These are phyloP conservation scores for Xylota segnis DNA, from an alignment of 2,888 invertebrate species.

Conservation along the genomic window DNA sequence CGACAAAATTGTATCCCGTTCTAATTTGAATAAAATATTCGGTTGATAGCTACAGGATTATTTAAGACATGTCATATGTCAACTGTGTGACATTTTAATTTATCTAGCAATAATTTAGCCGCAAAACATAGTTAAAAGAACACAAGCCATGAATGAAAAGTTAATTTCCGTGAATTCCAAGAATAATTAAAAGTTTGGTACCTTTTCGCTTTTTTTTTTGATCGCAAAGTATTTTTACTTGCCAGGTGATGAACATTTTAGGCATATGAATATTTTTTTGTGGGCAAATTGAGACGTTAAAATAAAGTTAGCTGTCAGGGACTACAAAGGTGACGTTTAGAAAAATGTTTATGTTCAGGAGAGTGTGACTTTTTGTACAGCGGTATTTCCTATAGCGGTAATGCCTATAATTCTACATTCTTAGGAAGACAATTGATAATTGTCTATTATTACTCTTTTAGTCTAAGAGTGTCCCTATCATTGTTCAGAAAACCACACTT, in stretches of 20 bases:
- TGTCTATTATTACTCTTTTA: too few relatives aligned
- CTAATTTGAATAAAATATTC: slow-evolving; percentile 41
- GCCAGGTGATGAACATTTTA: neutral
- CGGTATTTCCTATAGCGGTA: too few relatives aligned
- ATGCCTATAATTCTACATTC: too few relatives aligned
- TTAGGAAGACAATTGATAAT: too few relatives aligned
- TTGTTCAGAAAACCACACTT: too few relatives aligned
- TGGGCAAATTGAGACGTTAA: neutral
- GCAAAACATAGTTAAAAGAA: slow-evolving; percentile 12
- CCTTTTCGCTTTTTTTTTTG: neutral
- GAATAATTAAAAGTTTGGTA: neutral
- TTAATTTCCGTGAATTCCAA: neutral
- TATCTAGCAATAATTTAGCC: slow-evolving; percentile 46
- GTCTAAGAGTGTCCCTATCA: too few relatives aligned
- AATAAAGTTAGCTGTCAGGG: too few relatives aligned
- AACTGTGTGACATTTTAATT: slow-evolving; percentile 51
- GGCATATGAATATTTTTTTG: neutral
- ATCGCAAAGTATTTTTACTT: neutral
- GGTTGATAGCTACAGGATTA: slow-evolving; percentile 17
- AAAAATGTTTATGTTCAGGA: too few relatives aligned
- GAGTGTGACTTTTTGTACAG: too few relatives aligned
- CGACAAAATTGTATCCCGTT: slow-evolving; percentile 10
- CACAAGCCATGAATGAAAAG: slow-evolving; percentile 22
- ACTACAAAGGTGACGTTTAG: too few relatives aligned
- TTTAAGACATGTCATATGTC: slow-evolving; percentile 49